Base-by-base conservation (phyloP, 2,797 vertebrate genomes). In the Halcyon badia region DNA sequence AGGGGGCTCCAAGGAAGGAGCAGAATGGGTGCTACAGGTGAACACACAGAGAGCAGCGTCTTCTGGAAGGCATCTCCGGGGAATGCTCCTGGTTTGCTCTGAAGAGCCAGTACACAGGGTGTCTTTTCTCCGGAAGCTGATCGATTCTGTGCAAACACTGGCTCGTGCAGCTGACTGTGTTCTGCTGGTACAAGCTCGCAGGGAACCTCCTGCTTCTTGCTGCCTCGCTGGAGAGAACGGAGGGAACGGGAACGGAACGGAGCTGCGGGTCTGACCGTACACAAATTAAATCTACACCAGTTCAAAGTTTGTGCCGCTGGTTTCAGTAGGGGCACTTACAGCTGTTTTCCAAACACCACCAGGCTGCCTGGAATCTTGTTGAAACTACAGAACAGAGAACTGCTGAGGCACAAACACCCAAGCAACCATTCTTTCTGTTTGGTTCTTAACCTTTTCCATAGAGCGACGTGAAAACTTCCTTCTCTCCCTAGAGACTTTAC, bases 401-500 rank as follows among this genome's bases (percentile, higher is more conserved):
- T 25, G 21, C 66, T 2, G 46, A 39, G 66, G 87, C 76, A 62
- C 83, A 62, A 87, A 58, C 68, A 65, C 3, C 71, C 52, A 72
- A 73, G 48, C 39, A 83, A 65, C 41, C 11, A 25, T 11, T 76
- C 24, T 15, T 87, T 48, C 31, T 22, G 2, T 69, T 30, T 72
- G 14, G 65, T 94, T 44, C 61, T 61, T 22, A 78, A 72, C 78
- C 91, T 94, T 75, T n/a, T 49, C 66, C 8, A 1, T 9, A 5
- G 17, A 77, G 33, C 19, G 68, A 95, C 72, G 71, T 2, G 37
- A 90, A 86, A 88, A 71, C 42, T 72, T 61, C 6, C 60, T 76
- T 68, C 80, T 61, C 58, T 51, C 82, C 83, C 79, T 11, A 39
- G 87, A 76, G 89, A 58, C 84, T 81, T 83, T 46, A 22, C 54